Percentiles rank a stretch among this genome's conserved stretches.
Evolutionary conservation across 2,113 vertebrate species (phyloP).

Genomic region (Caloenas nicobarica): DNA sequence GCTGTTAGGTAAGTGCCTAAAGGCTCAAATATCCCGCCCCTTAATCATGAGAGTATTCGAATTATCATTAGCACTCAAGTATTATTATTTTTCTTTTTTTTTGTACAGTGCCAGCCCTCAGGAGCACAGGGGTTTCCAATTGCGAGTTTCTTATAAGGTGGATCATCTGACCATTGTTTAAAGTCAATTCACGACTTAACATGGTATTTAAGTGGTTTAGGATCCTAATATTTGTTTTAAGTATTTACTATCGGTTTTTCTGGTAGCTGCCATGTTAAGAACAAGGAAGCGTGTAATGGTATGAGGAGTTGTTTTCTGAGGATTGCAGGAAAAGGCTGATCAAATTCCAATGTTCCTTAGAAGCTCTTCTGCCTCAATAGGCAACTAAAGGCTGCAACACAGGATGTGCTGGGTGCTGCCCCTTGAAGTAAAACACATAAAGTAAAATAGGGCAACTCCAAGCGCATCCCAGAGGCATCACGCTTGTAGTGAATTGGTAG

Average conservation of each 20-base stretch:
- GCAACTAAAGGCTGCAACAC: not conserved
- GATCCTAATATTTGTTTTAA: not conserved
- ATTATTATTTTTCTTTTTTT: not conserved
- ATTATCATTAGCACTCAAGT: not conserved
- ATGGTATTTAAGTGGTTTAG: not conserved
- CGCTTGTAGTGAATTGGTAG: accelerated
- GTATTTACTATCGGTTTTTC: not conserved
- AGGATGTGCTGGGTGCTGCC: not conserved
- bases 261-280: not conserved
- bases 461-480: not conserved
- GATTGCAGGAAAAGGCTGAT: not conserved
- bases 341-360: not conserved
- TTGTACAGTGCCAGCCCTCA: not conserved
- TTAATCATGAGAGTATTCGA: not conserved
- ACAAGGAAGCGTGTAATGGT: not conserved
- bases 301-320: not conserved
- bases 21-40: not conserved
- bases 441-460: not conserved
- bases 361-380: not conserved
- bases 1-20: not conserved
- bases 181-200: not conserved
- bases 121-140: not conserved
- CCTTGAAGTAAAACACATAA: not conserved
- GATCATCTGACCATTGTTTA: not conserved
- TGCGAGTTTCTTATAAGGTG: not conserved